These are phyloP conservation scores for Amazona guildingii DNA, from an alignment of 2,113 vertebrate species.

Conservation along the genomic window DNA sequence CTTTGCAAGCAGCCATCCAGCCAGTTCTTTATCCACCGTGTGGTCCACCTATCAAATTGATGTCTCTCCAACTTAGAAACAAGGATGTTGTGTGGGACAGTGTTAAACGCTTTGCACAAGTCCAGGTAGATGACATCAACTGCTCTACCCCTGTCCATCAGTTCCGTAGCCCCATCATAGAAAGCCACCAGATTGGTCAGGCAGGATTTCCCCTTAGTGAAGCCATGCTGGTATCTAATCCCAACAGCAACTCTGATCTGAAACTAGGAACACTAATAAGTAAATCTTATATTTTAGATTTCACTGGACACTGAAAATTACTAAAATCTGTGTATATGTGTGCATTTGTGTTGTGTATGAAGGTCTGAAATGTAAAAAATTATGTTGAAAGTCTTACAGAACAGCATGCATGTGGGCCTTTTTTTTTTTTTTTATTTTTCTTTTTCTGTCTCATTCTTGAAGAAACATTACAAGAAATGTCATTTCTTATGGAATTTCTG, in stretches of 20 bases:
- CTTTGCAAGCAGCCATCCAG: no score
- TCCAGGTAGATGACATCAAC: no score
- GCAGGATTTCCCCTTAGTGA: no score
- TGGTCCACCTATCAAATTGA: no score
- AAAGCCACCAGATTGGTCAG: no score
- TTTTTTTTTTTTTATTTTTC: neutral
- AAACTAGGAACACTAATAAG: neutral
- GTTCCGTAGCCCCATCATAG: no score
- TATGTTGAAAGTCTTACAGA: neutral
- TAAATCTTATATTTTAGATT: neutral
- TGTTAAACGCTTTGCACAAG: no score
- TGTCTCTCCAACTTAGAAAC: no score
- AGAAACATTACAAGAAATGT: neutral
- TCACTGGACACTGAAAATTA: neutral
- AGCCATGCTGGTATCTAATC: neutral
- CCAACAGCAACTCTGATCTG: neutral
- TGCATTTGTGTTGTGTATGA: neutral
- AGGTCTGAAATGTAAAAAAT: neutral
- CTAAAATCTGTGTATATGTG: neutral
- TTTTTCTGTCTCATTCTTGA: neutral
- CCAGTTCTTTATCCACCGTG: no score
- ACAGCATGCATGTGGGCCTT: neutral
- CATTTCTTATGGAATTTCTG: neutral
- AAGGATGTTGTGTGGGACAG: no score
- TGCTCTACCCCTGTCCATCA: no score